These are phyloP conservation scores for Daktulosphaira vitifoliae DNA, from an alignment of 1,140 invertebrate genomes.

Conservation along the genomic window DNA sequence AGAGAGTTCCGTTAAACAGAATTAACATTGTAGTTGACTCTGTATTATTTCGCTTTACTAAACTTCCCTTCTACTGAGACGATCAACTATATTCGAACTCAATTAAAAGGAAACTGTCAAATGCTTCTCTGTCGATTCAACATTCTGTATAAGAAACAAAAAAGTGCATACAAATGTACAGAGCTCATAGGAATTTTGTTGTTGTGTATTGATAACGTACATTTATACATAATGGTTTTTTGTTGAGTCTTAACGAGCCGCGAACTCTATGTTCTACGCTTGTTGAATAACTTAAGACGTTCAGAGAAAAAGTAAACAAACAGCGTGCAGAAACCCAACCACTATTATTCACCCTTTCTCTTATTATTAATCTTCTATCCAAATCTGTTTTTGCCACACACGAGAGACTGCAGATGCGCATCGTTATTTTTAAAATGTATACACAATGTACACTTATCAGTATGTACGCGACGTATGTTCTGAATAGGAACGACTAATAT, in stretches of 20 bases:
- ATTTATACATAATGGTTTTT: slow-evolving; percentile 19
- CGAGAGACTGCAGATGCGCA: too few species aligned
- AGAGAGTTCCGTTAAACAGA: too few species aligned
- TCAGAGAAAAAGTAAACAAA: slow-evolving; percentile 12
- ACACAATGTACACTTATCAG: too few species aligned
- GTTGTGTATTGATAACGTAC: background rate
- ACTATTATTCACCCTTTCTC: background rate
- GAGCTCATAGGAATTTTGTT: too few species aligned
- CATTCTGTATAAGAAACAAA: too few species aligned
- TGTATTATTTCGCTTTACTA: too few species aligned
- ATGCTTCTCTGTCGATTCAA: background rate
- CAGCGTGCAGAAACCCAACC: background rate
- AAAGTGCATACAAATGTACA: too few species aligned
- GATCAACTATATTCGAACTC: background rate
- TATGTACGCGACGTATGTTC: too few species aligned
- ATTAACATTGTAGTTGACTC: too few species aligned
- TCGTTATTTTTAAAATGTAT: too few species aligned
- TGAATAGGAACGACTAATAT: too few species aligned
- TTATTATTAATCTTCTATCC: background rate
- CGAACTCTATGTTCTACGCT: slow-evolving; percentile 32
- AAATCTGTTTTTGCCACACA: background rate
- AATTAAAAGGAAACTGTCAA: background rate
- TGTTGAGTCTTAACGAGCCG: slow-evolving; percentile 32
- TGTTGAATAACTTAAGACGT: slow-evolving; percentile 18
- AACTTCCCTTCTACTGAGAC: too few species aligned